Conservation (phyloP, 2,797 vertebrate species). For the Myripristis murdjan region DNA sequence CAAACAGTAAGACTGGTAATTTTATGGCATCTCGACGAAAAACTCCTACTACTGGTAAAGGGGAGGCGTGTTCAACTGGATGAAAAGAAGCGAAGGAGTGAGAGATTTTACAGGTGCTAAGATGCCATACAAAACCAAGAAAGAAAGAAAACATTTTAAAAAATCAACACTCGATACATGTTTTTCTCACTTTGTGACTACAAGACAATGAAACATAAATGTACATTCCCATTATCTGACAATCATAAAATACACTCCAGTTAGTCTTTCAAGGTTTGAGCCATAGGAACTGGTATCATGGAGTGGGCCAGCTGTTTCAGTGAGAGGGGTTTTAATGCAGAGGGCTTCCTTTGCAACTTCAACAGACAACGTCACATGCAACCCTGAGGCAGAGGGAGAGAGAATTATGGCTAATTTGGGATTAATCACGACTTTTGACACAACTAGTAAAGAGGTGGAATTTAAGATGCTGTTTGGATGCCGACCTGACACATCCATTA, state of each 20-base stretch:
- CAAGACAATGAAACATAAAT: conserved; percentile 48
- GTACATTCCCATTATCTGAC: conserved; percentile 83
- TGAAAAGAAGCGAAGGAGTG: conserved; percentile 11
- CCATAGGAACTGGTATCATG: conserved; percentile 40
- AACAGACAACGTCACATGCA: conserved; percentile 79
- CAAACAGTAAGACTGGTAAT: conserved; percentile 1
- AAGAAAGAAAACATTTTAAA: not conserved
- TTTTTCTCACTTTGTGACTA: conserved; percentile 14
- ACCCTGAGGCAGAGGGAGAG: conserved; percentile 83
- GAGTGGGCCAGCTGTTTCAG: conserved; percentile 27
- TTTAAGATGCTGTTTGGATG: not conserved
- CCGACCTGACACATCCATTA: conserved; percentile 45
- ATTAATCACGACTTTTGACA: conserved; percentile 59
- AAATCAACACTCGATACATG: conserved; percentile 1
- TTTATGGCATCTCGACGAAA: conserved; percentile 54
- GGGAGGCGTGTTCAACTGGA: conserved; percentile 33
- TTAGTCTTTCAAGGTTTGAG: conserved; percentile 64
- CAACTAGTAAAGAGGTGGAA: not conserved
- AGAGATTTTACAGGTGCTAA: conserved; percentile 20
- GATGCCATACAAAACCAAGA: conserved; percentile 39
- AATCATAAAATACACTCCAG: conserved; percentile 75
- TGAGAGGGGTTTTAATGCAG: conserved; percentile 34
- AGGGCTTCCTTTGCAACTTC: conserved; percentile 64
- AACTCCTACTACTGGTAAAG: conserved; percentile 8
- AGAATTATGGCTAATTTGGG: conserved; percentile 81